These are phyloP conservation scores for Neopipo cinnamomea DNA, from an alignment of 2,113 vertebrate species.

Conservation along the genomic window DNA sequence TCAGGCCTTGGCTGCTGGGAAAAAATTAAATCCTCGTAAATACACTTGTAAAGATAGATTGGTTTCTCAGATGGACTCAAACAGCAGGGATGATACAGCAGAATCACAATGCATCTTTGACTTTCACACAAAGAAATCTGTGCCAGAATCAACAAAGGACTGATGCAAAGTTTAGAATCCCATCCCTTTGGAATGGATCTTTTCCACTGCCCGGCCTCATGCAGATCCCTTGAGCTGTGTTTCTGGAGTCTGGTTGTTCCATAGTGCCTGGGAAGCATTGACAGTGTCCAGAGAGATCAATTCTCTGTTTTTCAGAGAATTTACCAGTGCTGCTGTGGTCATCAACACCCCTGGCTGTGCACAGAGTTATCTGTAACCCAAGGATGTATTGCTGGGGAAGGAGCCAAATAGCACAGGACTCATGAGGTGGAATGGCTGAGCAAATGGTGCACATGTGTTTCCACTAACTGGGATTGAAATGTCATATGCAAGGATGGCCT, in stretches of 20 bases:
- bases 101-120: neutral
- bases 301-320: too few species aligned
- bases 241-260: neutral
- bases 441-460: neutral
- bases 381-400: neutral
- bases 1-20: neutral
- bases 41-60: neutral
- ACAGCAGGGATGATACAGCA: neutral
- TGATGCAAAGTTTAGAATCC: neutral
- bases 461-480: neutral
- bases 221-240: neutral
- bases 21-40: constrained; percentile 6
- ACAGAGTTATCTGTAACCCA: neutral
- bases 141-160: neutral
- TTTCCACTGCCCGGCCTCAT: neutral
- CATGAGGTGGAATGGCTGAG: constrained; percentile 1
- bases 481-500: constrained; percentile 49
- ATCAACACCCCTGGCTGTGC: neutral
- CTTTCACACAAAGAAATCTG: neutral
- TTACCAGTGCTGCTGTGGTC: neutral
- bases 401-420: neutral
- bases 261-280: neutral
- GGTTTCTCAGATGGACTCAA: neutral
- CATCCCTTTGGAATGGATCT: neutral
- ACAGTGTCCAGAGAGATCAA: neutral